Base-by-base conservation (phyloP, 2,797 vertebrate genomes). In the Margarornis squamiger region DNA sequence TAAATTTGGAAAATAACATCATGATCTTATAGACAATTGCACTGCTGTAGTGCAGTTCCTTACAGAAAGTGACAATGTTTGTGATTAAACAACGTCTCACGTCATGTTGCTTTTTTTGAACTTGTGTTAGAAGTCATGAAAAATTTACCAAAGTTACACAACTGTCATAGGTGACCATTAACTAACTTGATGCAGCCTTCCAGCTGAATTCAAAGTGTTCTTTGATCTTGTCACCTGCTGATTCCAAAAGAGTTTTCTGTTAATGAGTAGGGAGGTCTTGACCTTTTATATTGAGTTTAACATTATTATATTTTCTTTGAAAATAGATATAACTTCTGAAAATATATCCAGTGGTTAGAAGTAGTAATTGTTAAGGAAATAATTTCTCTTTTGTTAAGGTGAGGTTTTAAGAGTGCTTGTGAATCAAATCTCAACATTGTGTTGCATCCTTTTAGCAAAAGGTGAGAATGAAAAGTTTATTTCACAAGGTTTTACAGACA, bases 401-500 rank as follows among this genome's bases (percentile, higher is more conserved):
- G 54, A 88, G 32, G 27, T 8, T 75, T 70, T 58, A 84, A 43
- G 59, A 48, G 19, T 49, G 32, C 38, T 91, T 91, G 77, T 85
- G 57, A 87, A 85, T 85, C 76, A 72, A 92, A 77, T 78, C 76
- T 85, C 86, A 82, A n/a, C 7, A 23, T 14, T 73, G 12, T 54
- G 55, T 73, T 81, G 66, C 59, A 85, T 88, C 26, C 29, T 73
- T 81, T 93, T 48, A 55, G 59, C 23, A 72, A 80, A 83, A 68
- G 3, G 20, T 71, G 38, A 90, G 74, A 93, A 48, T 12, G 43
- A 96, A 96, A 95, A 96, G 32, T 93, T 91, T 90, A 82, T 88
- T 92, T 96, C 39, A 79, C 20, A 73, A 86, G 70, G 61, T 66
- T 93, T 93, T 82, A 83, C 27, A 82, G 39, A 36, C 55, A 80